Conservation (phyloP, 2,113 vertebrate genomes). For the Myotis brandtii region DNA sequence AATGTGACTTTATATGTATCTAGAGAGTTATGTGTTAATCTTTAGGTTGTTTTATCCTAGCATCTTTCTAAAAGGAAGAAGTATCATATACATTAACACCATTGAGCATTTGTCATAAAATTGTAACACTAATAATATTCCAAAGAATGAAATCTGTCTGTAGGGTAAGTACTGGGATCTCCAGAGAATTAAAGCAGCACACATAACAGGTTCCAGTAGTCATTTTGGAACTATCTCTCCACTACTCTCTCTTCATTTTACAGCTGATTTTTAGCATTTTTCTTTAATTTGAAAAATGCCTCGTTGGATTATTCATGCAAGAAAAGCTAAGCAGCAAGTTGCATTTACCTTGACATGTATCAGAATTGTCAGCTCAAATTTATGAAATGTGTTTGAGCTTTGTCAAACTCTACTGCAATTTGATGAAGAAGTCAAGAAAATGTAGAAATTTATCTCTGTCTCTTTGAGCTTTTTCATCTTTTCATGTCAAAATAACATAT, state of each 20-base stretch:
- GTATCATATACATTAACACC: background rate
- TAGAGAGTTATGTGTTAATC: background rate
- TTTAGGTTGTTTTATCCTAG: background rate
- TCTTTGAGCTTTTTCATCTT: slow-evolving; percentile 46
- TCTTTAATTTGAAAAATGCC: slow-evolving; percentile 1
- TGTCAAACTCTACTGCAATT: slow-evolving; percentile 59
- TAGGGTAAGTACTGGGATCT: background rate
- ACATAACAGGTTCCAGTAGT: background rate
- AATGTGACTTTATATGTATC: background rate
- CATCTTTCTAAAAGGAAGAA: background rate
- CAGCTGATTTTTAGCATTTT: background rate
- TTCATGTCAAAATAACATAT: slow-evolving; percentile 58
- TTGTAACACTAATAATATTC: background rate
- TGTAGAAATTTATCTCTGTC: slow-evolving; percentile 48
- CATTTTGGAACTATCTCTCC: background rate
- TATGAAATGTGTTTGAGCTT: slow-evolving; percentile 54
- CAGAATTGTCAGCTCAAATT: slow-evolving; percentile 63
- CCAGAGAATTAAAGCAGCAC: background rate
- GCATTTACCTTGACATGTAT: slow-evolving; percentile 55
- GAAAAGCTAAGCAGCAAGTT: slow-evolving; percentile 24
- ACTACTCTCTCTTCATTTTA: background rate
- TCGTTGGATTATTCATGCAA: slow-evolving; percentile 46
- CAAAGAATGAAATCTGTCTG: background rate
- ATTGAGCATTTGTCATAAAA: slow-evolving; percentile 3
- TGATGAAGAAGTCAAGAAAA: slow-evolving; percentile 51